phyloP scores from a whole-genome alignment of 1,140 invertebrate species.

The Myzus persicae region DNA sequence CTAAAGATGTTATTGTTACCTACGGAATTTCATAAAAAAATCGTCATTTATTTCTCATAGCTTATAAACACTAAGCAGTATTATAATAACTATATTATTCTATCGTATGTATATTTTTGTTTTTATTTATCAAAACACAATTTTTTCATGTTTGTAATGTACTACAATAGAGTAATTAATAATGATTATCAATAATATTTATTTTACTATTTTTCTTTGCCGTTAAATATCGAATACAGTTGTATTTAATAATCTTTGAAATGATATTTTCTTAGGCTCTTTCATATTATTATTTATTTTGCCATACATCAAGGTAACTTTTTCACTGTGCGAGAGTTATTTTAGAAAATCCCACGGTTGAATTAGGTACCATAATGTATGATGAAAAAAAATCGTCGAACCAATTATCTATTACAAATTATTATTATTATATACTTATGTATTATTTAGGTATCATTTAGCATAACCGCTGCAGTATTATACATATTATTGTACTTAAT shows the following conservation, averaged over 20 bases:
- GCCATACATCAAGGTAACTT: slow-evolving; percentile 46
- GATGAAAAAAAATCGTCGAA: slow-evolving; percentile 15
- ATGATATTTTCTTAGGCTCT: neutral
- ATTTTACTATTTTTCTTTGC: neutral
- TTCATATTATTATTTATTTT: neutral
- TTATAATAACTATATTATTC: neutral
- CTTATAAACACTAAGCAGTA: neutral
- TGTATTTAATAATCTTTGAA: neutral
- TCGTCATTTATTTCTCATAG: neutral
- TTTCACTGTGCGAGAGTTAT: slow-evolving; percentile 34
- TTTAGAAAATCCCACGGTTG: slow-evolving; percentile 23
- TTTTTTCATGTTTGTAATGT: neutral
- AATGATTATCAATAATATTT: neutral
- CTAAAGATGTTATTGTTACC: slow-evolving; percentile 56
- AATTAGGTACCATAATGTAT: slow-evolving; percentile 30
- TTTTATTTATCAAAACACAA: neutral
- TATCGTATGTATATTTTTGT: neutral
- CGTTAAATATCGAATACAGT: neutral
- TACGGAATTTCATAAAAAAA: slow-evolving; percentile 49
- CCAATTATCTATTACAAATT: neutral
- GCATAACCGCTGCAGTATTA: no score
- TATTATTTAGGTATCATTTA: neutral
- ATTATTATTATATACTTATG: neutral
- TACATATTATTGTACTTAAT: neutral
- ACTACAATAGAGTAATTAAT: neutral